A percentile compares a stretch with the other conserved stretches of the same genome.
Evolutionary conservation across 2,797 vertebrate species (phyloP).

Genomic region (Nasua narica): DNA sequence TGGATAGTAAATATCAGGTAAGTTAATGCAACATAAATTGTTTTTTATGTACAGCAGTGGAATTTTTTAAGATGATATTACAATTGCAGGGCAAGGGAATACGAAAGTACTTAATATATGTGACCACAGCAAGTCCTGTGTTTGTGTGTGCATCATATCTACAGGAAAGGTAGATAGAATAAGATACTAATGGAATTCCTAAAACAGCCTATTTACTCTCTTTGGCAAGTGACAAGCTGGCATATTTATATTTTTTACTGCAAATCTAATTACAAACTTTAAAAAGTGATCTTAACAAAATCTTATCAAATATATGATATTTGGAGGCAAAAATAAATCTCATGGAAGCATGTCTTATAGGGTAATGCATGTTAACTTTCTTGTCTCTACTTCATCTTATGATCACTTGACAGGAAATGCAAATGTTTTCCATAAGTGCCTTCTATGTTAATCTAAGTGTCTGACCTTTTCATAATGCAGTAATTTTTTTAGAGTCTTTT

Average conservation of each 20-base stretch:
- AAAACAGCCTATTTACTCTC: not conserved
- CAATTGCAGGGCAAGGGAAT: not conserved
- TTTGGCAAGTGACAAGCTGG: not conserved
- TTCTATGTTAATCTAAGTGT: constrained; percentile 53
- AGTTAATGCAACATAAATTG: not conserved
- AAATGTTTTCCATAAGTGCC: constrained; percentile 40
- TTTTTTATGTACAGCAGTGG: not conserved
- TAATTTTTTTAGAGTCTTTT: constrained; percentile 26
- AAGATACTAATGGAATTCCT: not conserved
- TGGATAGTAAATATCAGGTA: not conserved
- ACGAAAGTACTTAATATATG: not conserved
- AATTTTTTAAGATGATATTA: not conserved
- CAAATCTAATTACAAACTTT: not conserved
- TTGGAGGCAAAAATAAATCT: not conserved
- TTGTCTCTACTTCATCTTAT: not conserved
- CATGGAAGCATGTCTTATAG: not conserved
- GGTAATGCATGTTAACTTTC: not conserved
- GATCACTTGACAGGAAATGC: constrained; percentile 35
- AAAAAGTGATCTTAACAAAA: not conserved
- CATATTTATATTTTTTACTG: not conserved
- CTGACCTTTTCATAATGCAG: constrained; percentile 41
- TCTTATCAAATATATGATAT: not conserved
- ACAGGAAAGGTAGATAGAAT: not conserved
- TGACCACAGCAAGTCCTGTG: not conserved
- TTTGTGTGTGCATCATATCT: not conserved